Conservation (phyloP, 2,113 vertebrate genomes). For the Struthidea cinerea region DNA sequence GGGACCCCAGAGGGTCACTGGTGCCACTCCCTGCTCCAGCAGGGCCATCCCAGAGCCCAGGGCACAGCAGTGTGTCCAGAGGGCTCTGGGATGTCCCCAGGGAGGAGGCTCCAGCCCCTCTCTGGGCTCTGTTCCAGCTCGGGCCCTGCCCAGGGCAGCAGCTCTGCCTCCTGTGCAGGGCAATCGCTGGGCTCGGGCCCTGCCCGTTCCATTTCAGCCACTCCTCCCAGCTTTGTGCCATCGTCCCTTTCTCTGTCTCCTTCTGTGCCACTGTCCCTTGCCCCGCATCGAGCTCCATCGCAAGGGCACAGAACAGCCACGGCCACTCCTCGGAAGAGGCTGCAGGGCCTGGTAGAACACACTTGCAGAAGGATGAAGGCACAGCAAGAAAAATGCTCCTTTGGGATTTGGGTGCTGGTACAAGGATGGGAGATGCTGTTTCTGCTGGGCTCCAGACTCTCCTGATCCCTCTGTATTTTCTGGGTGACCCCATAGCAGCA, state of each 20-base stretch:
- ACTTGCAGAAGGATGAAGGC: background rate
- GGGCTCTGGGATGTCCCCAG: background rate
- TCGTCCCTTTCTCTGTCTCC: background rate
- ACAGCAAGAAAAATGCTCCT: background rate
- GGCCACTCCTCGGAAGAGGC: background rate
- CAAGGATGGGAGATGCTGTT: background rate
- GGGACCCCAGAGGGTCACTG: background rate
- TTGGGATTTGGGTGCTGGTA: background rate
- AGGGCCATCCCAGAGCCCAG: background rate
- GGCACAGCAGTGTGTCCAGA: background rate
- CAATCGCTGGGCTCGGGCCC: background rate
- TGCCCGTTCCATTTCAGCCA: background rate
- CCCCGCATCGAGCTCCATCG: fast-evolving
- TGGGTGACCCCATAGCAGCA: background rate
- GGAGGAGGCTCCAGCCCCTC: background rate
- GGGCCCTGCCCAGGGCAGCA: background rate
- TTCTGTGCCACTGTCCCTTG: background rate
- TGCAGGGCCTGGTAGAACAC: background rate
- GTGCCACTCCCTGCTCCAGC: background rate
- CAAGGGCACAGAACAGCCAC: background rate
- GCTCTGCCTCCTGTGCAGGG: background rate
- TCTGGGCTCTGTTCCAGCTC: too few species aligned
- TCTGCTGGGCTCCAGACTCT: background rate
- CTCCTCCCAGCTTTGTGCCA: background rate
- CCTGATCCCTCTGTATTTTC: background rate